Base-by-base conservation (phyloP, 2,113 vertebrate genomes). In the Dasyurus viverrinus region DNA sequence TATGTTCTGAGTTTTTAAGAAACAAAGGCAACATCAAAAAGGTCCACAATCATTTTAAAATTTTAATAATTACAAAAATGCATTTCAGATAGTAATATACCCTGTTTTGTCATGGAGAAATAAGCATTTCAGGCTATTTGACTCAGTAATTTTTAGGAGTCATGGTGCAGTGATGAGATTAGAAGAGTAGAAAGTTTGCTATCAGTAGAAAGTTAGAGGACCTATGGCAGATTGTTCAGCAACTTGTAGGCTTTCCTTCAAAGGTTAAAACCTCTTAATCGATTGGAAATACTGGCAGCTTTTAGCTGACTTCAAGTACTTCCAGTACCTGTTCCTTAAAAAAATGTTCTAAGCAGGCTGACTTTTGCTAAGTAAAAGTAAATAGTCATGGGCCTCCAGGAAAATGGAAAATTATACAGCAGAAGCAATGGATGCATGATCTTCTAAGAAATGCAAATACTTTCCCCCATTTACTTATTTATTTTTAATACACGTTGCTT, bases 201-300 rank as follows among this genome's bases (percentile, higher is more conserved):
- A 91, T 50, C 27, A 92, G 52, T 90, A 24, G 50, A 52, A 52
- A 52, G 68, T 90, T 48, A 54, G 2, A 84, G 60, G 19, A 42
- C 54, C 22, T 55, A 2, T 55, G 47, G 47, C 93, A 91, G 48
- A 91, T 95, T 97, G 95, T 53, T 95, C 50, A 93, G n/a, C 4
- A 95, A 4, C 11, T 1, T 94, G 91, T 93, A 90, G 24, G 50
- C 16, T 96, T 95, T 9, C 1, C 76, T 89, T 96, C 46, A 60
- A 42, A 90, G 46, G 53, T 1, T 84, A n/a, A 92, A 76, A 94
- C 89, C 46, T 92, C 47, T 54, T 30, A 94, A 76, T 50, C 2
- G 42, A 84, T 23, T 92, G 54, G 53, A 91, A 91, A 26, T 93
- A 53, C 36, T 95, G 8, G 4, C 7, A 92, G 55, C 8, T 52